Evolutionary conservation across 2,113 vertebrate species (phyloP), one percentile per base, ranked within the genome.

Genomic region (Serinus canaria): DNA sequence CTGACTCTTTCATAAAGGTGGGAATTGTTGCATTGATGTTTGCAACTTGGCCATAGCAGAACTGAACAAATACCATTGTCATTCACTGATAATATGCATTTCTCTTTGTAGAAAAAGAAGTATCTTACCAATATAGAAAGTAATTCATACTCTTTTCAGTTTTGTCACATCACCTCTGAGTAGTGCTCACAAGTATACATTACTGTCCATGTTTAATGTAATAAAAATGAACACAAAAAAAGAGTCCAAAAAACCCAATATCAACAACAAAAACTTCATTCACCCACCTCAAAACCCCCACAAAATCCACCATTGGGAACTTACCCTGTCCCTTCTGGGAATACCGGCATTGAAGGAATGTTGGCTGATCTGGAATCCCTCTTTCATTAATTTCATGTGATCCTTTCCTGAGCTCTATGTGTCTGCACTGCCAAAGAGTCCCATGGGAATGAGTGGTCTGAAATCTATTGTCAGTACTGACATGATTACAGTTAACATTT

Each of bases 301-400:
- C 10, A 5, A 64, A 24, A 16, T 1, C 0, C 8, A 21, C 12
- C 11, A 6, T 9, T 28, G 4, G 24, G 44, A 81, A 58, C 1
- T 37, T 66, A 11, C 35, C 31, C 6, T 52, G 3, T 35, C 6
- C 8, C 17, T 83, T 8, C 16, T 49, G 18, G 8, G 14, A 91
- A 52, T 47, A 39, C 3, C n/a, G 13, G 4, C 19, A 69, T 11
- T 77, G 72, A 75, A 76, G 14, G 19, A 22, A 31, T n/a, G 7
- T 5, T 89, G 60, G 4, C 2, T 53, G 4, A 24, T 52, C 25
- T 64, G 27, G 30, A 89, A 64, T 10, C 4, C 14, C 23, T 77
- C 22, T 59, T 67, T 47, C 33, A 47, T 9, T 21, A 35, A 10
- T 43, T 60, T 70, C 18, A 43, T 2, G 0, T 33, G 14, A 44